A percentile compares a stretch with the other conserved stretches of the same genome.
Evolutionary conservation across 2,113 vertebrate genomes (phyloP).

Genomic region (Antechinus stuartii): DNA sequence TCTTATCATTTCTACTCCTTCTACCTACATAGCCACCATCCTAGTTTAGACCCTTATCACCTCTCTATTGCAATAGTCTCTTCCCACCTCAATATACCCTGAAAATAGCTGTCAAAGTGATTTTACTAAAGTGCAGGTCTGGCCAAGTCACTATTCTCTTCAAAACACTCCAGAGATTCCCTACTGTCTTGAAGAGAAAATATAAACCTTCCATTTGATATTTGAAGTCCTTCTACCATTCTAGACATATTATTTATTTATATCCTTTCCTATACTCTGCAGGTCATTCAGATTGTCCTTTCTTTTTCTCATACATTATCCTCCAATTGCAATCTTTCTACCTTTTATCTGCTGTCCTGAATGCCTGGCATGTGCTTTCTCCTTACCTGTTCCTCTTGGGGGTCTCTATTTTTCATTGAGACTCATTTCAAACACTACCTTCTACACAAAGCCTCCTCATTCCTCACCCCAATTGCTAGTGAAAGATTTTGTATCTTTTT

Average conservation of each 20-base stretch:
- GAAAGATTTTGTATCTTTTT: background rate
- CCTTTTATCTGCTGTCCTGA: background rate
- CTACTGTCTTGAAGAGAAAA: background rate
- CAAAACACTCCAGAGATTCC: background rate
- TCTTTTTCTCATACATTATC: background rate
- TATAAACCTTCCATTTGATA: background rate
- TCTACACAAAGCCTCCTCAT: background rate
- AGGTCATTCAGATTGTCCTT: background rate
- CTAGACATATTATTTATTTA: background rate
- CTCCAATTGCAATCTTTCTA: background rate
- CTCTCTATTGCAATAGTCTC: background rate
- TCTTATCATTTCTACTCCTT: background rate
- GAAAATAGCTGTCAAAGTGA: background rate
- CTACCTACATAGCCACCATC: background rate
- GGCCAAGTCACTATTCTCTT: background rate
- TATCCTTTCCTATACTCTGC: background rate
- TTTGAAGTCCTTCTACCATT: background rate
- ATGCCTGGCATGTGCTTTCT: background rate
- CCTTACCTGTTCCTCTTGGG: background rate
- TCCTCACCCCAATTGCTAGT: background rate
- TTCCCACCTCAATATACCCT: background rate
- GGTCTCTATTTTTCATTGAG: background rate
- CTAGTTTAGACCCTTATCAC: background rate
- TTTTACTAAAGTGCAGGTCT: background rate
- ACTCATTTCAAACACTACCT: background rate